Evolutionary conservation across 2,888 invertebrate genomes (phyloP).

Genomic region (Thalpophila matura): DNA sequence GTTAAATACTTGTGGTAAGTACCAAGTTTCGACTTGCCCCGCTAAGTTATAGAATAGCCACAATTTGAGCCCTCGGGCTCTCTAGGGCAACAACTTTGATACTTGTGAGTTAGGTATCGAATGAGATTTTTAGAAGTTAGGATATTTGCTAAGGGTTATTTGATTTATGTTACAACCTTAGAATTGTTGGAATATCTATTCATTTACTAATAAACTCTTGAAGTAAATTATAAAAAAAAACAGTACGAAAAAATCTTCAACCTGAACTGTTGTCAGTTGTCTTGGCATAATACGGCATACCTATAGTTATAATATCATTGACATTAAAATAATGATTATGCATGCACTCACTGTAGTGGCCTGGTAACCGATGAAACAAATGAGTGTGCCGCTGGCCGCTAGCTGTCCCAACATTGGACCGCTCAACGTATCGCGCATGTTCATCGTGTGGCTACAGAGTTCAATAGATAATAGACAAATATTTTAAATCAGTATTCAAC

Average conservation of each 20-base stretch:
- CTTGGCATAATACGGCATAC: too few species aligned
- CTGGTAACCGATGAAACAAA: slow-evolving; percentile 84
- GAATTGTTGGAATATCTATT: too few species aligned
- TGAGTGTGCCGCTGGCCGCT: slow-evolving; percentile 78
- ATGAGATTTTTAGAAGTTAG: slow-evolving; percentile 11
- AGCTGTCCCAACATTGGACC: slow-evolving; percentile 83
- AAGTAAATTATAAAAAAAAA: too few species aligned
- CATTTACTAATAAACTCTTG: too few species aligned
- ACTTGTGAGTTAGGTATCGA: background rate
- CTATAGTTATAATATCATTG: too few species aligned
- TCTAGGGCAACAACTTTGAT: background rate
- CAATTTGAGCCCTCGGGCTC: background rate
- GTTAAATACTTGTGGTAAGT: slow-evolving; percentile 10
- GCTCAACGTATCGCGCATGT: slow-evolving; percentile 76
- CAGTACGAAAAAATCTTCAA: too few species aligned
- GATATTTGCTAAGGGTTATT: background rate
- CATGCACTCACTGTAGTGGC: slow-evolving; percentile 76
- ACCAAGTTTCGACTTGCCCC: background rate
- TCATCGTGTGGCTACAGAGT: slow-evolving; percentile 71
- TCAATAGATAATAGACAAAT: background rate
- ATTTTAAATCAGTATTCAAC: too few species aligned
- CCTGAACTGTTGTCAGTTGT: too few species aligned
- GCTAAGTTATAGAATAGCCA: slow-evolving; percentile 9
- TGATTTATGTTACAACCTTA: background rate
- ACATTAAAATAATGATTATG: too few species aligned